Evolutionary conservation across 2,888 invertebrate species (phyloP), one percentile per base, ranked within the genome.

Genomic region (Oligia latruncula): DNA sequence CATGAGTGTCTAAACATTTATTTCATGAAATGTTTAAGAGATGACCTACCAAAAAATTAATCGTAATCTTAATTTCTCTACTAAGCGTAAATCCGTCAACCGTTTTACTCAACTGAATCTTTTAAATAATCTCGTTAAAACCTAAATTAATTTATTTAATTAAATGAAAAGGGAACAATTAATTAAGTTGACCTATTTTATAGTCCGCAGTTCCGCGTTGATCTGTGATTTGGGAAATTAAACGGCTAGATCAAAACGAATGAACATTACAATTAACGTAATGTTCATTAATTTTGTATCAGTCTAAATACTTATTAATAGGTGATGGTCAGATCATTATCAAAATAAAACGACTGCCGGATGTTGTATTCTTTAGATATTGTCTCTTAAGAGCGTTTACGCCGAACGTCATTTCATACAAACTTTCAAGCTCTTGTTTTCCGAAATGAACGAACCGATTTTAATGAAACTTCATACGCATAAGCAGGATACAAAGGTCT

Each of bases 141-240:
- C 52, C 29, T 58, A 52, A 71, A 84, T 85, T 87, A 74, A 64
- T 78, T 70, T 40, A 66, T 80, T 84, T 84, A 78, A 64, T 78
- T 71, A 62, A 77, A 85, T 85, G 77, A 74, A 78, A 82, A 79
- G 49, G 60, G 11, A 29, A 43, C 29, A 40, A 65, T 85, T 71
- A 13, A 55, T 79, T 77, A 43, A 75, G 75, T 84, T 71, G 68
- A 77, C 58, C n/a, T 67, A 55, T 74, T 73, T 71, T 52, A 87
- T 60, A 79, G 66, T 67, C 13, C 17, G 17, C n/a, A 55, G 66
- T 72, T 74, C 62, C 23, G n/a, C 71, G 58, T 75, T 46, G 64
- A 58, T 62, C 35, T 70, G 62, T 87, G 64, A 76, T 84, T 87
- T 74, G 40, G 40, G n/a, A 60, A 80, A 84, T 80, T 62, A 78